A percentile compares a stretch with the other conserved stretches of the same genome.
Evolutionary conservation across 2,113 vertebrate species (phyloP).

Genomic region (Gymnobelideus leadbeateri): DNA sequence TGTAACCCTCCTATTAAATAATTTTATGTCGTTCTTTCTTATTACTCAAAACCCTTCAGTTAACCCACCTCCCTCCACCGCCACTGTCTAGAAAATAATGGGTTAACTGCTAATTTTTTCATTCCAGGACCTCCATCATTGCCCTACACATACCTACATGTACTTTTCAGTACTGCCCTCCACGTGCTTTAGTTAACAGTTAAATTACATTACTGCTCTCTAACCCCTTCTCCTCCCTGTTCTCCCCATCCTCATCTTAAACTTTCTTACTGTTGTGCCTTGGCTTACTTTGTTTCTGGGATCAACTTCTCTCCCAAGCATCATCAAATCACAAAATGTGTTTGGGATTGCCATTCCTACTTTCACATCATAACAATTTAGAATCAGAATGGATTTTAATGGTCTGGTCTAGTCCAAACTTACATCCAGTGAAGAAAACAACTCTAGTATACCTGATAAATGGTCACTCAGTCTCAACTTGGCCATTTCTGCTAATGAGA

Average conservation of each 20-base stretch:
- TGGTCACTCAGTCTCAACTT: background rate
- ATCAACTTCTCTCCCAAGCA: background rate
- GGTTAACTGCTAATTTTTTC: background rate
- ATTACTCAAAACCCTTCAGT: background rate
- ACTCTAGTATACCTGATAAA: background rate
- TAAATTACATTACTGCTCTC: background rate
- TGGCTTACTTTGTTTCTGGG: background rate
- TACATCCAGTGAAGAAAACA: background rate
- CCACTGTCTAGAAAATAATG: background rate
- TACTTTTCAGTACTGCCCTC: background rate
- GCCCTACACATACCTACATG: background rate
- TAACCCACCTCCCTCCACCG: background rate
- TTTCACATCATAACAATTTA: background rate
- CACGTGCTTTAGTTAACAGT: background rate
- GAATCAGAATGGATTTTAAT: background rate
- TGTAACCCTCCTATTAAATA: background rate
- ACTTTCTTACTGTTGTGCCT: background rate
- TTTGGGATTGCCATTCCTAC: background rate
- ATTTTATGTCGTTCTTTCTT: background rate
- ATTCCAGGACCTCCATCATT: background rate
- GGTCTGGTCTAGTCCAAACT: background rate
- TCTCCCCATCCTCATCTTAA: background rate
- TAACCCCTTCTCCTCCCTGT: background rate
- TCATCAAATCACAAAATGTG: background rate
- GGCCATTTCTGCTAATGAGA: background rate